Percentiles rank a stretch among this genome's conserved stretches.
Evolutionary conservation across 1,140 invertebrate genomes (phyloP).

Genomic region (Mycetomoellerius zeteki): DNA sequence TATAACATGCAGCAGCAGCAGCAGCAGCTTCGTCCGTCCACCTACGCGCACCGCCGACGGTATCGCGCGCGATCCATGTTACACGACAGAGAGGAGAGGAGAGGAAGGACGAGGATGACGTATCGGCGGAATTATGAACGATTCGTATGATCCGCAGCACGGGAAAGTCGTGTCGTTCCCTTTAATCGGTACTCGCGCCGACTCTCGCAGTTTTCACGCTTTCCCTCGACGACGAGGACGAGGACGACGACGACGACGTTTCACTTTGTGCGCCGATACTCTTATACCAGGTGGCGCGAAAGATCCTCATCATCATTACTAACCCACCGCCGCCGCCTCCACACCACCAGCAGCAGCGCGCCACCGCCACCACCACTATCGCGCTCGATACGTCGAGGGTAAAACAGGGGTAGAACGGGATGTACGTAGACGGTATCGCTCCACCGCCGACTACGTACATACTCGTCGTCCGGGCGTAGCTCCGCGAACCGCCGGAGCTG

Average conservation of each 20-base stretch:
- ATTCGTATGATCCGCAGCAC: background rate
- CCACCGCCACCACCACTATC: slow-evolving; percentile 15
- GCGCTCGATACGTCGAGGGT: slow-evolving; percentile 52
- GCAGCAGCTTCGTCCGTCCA: slow-evolving; percentile 32
- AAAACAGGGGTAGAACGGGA: slow-evolving; percentile 57
- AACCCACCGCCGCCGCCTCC: background rate
- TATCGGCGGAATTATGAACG: slow-evolving; percentile 13
- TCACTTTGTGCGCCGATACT: slow-evolving; percentile 67
- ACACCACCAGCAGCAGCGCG: background rate
- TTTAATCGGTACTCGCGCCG: slow-evolving; percentile 24
- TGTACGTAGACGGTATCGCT: slow-evolving; percentile 56
- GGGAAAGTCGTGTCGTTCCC: slow-evolving; percentile 58
- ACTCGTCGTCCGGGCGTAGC: slow-evolving; percentile 74
- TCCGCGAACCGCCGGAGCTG: slow-evolving; percentile 74
- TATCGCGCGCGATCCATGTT: slow-evolving; percentile 73
- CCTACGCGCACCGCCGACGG: slow-evolving; percentile 65
- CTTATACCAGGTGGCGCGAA: slow-evolving; percentile 72
- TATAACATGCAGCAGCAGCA: slow-evolving; percentile 55
- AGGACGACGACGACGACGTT: slow-evolving; percentile 57
- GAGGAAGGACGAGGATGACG: slow-evolving; percentile 3
- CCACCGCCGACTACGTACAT: slow-evolving; percentile 66
- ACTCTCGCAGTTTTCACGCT: slow-evolving; percentile 70
- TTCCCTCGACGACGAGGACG: slow-evolving; percentile 57
- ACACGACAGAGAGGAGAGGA: slow-evolving; percentile 51
- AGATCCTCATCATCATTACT: slow-evolving; percentile 58